Base-by-base conservation (phyloP, 2,797 vertebrate genomes). In the Cryptoblepharus egeriae region DNA sequence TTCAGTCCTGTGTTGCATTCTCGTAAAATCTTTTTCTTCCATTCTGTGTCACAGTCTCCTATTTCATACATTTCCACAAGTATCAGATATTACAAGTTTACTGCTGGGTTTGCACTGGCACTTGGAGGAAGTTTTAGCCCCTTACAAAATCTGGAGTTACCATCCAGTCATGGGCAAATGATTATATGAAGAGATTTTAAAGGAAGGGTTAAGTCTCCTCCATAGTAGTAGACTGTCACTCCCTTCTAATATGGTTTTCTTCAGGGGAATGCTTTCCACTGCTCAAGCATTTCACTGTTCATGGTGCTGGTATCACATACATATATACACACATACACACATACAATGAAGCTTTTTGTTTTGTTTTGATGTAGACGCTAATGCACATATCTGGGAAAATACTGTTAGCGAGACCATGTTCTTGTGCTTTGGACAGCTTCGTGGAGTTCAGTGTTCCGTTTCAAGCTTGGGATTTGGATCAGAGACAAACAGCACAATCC, bases 1-100 rank as follows among this genome's bases (percentile, higher is more conserved):
- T 71, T 57, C 80, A 87, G 69, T 58, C 63, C 70, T 90, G 60
- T 63, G 68, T 30, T 1, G 3, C 42, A 85, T 85, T 78, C 73
- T 91, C 61, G 65, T 78, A 52, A 70, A 28, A 39, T 32, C 18
- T 28, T 89, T n/a, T 18, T 84, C 88, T 77, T 91, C 87, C 81
- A 75, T 9, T 68, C 22, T 3, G 57, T 0, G 0, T 85, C 67
- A 67, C 42, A 64, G 18, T 55, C 42, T 60, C 28, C 37, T 61
- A 26, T 49, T 74, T 81, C 55, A 52, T 39, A 74, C 39, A 63
- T 32, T 60, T 35, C 67, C 15, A 30, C 75, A 68, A 70, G 16
- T 77, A 39, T 45, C 42, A 76, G 69, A 65, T 28, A 32, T 5
- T 49, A 69, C 32, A 64, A 37, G 20, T 77, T 71, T 71, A 72